Percentiles rank a stretch among this genome's conserved stretches.
These are phyloP conservation scores for Cyclura pinguis DNA, from an alignment of 2,797 vertebrate species.

Conservation along the genomic window DNA sequence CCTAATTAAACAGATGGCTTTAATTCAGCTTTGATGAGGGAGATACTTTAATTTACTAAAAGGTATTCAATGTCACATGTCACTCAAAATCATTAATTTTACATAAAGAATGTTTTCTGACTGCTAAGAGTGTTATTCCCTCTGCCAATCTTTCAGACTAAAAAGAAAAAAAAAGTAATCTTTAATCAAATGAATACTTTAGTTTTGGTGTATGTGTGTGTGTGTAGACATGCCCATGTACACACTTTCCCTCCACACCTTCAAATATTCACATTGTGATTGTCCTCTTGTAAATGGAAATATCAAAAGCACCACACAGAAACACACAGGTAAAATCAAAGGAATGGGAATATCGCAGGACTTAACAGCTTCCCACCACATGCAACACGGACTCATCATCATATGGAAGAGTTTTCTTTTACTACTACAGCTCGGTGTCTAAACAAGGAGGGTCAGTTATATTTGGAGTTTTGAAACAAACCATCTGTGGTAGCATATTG, in stretches of 20 bases:
- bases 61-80: not conserved
- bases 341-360: not conserved
- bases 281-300: not conserved
- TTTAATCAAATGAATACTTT: not conserved
- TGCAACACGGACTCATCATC: not conserved
- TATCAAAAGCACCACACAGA: not conserved
- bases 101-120: slow-evolving; percentile 10
- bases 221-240: not conserved
- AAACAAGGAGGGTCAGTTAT: not conserved
- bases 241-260: not conserved
- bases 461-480: not conserved
- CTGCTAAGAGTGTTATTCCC: slow-evolving; percentile 4
- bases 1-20: slow-evolving; percentile 21
- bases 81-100: slow-evolving; percentile 11
- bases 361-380: not conserved
- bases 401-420: not conserved
- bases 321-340: not conserved
- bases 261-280: not conserved
- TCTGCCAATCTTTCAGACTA: not conserved
- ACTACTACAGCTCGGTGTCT: not conserved
- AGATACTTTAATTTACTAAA: slow-evolving; percentile 20
- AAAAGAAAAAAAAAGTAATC: not conserved
- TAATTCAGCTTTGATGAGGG: not conserved
- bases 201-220: not conserved
- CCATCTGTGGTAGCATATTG: slow-evolving; percentile 2